Evolutionary conservation across 2,113 vertebrate species (phyloP).

Genomic region (Pelusios castaneus): DNA sequence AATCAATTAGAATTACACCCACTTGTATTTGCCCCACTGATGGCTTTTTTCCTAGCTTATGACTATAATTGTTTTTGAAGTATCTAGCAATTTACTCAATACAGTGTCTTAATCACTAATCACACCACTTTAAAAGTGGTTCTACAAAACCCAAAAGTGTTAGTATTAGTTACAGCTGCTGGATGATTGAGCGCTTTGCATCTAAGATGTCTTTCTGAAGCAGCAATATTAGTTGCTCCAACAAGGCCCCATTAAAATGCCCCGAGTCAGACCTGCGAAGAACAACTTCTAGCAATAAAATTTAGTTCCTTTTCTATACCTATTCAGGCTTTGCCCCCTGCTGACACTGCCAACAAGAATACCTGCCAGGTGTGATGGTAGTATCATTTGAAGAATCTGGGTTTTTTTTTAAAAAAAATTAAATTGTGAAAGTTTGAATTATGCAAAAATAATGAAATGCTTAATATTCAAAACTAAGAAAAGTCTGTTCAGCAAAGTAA

Average conservation of each 20-base stretch:
- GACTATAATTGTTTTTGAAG: slow-evolving; percentile 7
- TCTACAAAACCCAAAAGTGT: background rate
- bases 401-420: background rate
- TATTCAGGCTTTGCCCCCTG: background rate
- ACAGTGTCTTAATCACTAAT: background rate
- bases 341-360: background rate
- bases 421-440: background rate
- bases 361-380: background rate
- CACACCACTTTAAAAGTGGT: background rate
- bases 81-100: background rate
- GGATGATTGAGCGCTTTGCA: background rate
- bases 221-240: background rate
- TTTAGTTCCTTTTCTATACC: background rate
- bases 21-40: background rate
- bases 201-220: background rate
- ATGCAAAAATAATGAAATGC: background rate
- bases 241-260: background rate
- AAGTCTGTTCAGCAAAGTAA: background rate
- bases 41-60: background rate
- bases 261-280: background rate
- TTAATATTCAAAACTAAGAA: background rate
- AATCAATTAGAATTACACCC: background rate
- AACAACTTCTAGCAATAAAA: background rate
- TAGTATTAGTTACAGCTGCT: background rate
- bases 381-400: background rate